Base-by-base conservation (phyloP, 2,797 vertebrate species). In the Xenops minutus region DNA sequence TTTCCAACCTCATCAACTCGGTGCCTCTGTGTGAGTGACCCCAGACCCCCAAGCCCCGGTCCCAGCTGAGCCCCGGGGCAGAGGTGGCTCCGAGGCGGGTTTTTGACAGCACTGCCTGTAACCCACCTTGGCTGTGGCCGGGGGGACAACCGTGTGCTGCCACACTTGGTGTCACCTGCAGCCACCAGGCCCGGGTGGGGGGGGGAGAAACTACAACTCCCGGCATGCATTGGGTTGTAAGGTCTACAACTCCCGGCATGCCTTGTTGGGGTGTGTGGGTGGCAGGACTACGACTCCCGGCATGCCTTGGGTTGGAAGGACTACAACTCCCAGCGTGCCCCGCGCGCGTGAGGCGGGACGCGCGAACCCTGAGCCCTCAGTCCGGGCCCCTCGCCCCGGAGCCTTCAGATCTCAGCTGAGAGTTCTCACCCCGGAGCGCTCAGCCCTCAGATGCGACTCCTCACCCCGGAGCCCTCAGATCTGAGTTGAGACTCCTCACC, bases 191-290 rank as follows among this genome's bases (percentile, higher is more conserved):
- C 36, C 6, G 5, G 9, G 4, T 12, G 11, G 15, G 3, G 10
- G 39, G 39, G 15, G 3, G 10, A 14, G 39, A 15, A 7, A 95
- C 86, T 85, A 8, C 72, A 37, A 7, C 41, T 73, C 84, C 74
- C 56, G 11, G 41, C 41, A 18, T 43, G 41, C 15, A 2, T 7
- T 18, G 41, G 41, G 41, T 17, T 19, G 43, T 15, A 39, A 37
- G 41, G 41, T 94, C 85, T 85, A 8, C 72, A 36, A 7, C 41
- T 72, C 84, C 74, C 62, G 10, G 51, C 39, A 34, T 19, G 14
- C 21, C 9, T 2, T 2, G 19, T 2, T 2, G 19, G 5, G 20
- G 12, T 1, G 7, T n/a, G n/a, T n/a, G n/a, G n/a, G n/a, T 18
- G 41, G 12, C 16, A 18, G 41, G 37, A 79, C 75, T n/a, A 51